Percentiles rank a stretch among this genome's conserved stretches.
phyloP scores from a whole-genome alignment of 2,888 invertebrate species.

The Macrophya annulata region DNA sequence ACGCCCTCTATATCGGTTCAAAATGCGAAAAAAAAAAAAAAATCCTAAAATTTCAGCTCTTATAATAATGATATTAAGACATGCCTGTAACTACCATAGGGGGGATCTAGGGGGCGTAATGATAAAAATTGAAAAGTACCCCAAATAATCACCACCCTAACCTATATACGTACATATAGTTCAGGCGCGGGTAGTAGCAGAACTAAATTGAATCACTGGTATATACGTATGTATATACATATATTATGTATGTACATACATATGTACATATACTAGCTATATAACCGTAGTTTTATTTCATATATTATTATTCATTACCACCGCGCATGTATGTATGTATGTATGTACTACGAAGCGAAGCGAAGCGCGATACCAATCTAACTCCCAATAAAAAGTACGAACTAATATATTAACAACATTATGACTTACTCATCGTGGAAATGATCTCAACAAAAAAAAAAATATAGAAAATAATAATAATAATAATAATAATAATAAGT shows the following conservation, averaged over 20 bases:
- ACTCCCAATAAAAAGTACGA: not conserved
- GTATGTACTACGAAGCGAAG: not conserved
- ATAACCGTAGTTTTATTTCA: not conserved
- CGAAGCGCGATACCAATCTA: slow-evolving; percentile 26
- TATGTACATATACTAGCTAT: not conserved
- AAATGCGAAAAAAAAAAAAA: no score
- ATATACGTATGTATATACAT: not conserved
- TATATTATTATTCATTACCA: not conserved
- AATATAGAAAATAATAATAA: not conserved
- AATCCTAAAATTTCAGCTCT: no score
- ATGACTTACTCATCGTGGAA: not conserved
- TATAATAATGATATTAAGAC: no score
- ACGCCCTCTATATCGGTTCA: no score
- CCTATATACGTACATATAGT: no score
- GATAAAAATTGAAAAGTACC: no score
- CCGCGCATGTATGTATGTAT: slow-evolving; percentile 4
- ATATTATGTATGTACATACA: not conserved
- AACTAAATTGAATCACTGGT: slow-evolving; percentile 20
- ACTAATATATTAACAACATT: not conserved
- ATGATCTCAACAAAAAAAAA: not conserved
- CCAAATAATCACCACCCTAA: no score
- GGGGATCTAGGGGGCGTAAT: no score
- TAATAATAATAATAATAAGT: not conserved
- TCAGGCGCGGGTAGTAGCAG: not conserved
- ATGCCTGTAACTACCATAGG: no score